A percentile compares a stretch with the other conserved stretches of the same genome.
Evolutionary conservation across 1,140 invertebrate species (phyloP).

Genomic region (Pectinophora gossypiella): DNA sequence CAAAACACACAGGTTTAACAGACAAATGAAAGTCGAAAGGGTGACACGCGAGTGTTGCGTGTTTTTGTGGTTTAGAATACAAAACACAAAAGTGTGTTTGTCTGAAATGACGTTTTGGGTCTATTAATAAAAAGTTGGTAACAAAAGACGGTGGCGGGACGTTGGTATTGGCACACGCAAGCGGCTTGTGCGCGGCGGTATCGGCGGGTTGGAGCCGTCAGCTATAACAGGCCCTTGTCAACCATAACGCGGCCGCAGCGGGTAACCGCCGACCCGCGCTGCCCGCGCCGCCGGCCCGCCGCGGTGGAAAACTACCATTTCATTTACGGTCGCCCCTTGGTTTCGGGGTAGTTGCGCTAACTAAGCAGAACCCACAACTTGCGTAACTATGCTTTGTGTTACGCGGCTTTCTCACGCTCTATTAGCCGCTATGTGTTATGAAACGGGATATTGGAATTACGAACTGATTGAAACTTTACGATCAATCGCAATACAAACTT

Average conservation of each 20-base stretch:
- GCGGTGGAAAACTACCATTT: slow-evolving; percentile 67
- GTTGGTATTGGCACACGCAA: slow-evolving; percentile 32
- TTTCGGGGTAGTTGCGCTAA: slow-evolving; percentile 63
- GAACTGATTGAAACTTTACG: neutral
- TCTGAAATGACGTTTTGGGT: too few species aligned
- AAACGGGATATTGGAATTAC: slow-evolving; percentile 13
- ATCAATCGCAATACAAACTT: too few species aligned
- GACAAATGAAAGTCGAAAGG: neutral
- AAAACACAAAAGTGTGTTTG: too few species aligned
- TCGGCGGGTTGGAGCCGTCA: slow-evolving; percentile 19
- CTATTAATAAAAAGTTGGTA: neutral
- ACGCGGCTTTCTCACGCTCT: slow-evolving; percentile 32
- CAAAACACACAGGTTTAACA: neutral
- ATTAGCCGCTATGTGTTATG: slow-evolving; percentile 26
- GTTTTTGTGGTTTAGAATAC: neutral
- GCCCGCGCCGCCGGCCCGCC: slow-evolving; percentile 37
- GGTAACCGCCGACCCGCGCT: slow-evolving; percentile 24
- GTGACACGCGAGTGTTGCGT: neutral
- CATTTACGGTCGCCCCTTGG: slow-evolving; percentile 65
- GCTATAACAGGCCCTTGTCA: slow-evolving; percentile 63
- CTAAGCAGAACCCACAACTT: slow-evolving; percentile 58
- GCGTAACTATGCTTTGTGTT: slow-evolving; percentile 57
- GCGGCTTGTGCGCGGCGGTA: slow-evolving; percentile 7
- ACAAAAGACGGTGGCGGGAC: neutral
- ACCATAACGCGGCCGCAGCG: slow-evolving; percentile 68